Evolutionary conservation across 2,888 invertebrate species (phyloP).

Genomic region (Venusia cambrica): DNA sequence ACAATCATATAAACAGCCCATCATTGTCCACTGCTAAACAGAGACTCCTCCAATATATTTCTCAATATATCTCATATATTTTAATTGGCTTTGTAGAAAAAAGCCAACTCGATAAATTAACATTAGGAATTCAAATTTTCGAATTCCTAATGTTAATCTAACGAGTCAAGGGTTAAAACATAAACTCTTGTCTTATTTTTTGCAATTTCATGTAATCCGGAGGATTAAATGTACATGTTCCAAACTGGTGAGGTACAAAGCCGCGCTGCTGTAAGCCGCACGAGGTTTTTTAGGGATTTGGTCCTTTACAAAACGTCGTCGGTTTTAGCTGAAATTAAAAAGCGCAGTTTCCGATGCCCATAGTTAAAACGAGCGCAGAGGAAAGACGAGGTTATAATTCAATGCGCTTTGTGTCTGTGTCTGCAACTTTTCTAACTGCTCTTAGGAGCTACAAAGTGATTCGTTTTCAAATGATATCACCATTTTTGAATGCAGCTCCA

Average conservation of each 20-base stretch:
- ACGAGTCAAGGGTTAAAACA: slow-evolving; percentile 27
- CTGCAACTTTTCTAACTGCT: slow-evolving; percentile 7
- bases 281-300: slow-evolving; percentile 60
- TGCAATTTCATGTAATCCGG: slow-evolving; percentile 47
- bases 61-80: no score
- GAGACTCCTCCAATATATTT: no score
- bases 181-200: slow-evolving; percentile 40
- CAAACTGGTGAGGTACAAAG: slow-evolving; percentile 54
- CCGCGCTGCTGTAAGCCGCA: slow-evolving; percentile 57
- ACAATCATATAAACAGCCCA: no score
- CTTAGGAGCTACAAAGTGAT: slow-evolving; percentile 9
- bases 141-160: no score
- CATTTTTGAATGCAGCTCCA: no score
- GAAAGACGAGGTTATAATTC: slow-evolving; percentile 14
- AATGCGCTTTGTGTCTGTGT: slow-evolving; percentile 16
- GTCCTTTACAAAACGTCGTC: slow-evolving; percentile 45
- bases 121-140: no score
- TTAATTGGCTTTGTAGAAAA: no score
- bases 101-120: no score
- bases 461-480: slow-evolving; percentile 7
- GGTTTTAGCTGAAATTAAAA: slow-evolving; percentile 36
- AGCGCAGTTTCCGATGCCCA: slow-evolving; percentile 22
- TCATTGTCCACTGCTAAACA: no score
- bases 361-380: slow-evolving; percentile 23
- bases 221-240: slow-evolving; percentile 55